phyloP scores from a whole-genome alignment of 2,797 vertebrate species.

The Geotrypetes seraphini region DNA sequence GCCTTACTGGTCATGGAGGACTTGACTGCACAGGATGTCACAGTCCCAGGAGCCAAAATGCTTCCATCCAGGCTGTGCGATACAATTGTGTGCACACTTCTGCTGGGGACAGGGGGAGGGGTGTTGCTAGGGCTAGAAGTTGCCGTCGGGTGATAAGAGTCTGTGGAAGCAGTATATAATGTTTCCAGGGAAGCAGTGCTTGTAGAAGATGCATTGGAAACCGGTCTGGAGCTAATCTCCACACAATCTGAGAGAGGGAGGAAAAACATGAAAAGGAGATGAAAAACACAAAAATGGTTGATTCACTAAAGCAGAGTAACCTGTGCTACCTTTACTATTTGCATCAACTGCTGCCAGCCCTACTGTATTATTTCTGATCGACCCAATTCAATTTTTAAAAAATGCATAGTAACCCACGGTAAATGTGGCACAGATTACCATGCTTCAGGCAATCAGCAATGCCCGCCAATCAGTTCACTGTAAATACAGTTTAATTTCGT shows the following conservation, averaged over 20 bases:
- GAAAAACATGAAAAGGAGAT: constrained; percentile 27
- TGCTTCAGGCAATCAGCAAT: too few relatives aligned
- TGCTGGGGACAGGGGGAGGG: constrained; percentile 82
- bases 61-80: constrained; percentile 32
- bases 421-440: too few relatives aligned
- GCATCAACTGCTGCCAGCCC: too few relatives aligned
- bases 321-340: too few relatives aligned
- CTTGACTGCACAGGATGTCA: constrained; percentile 33
- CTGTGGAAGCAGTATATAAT: constrained; percentile 70
- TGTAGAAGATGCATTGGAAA: constrained; percentile 64
- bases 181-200: constrained; percentile 80
- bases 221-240: constrained; percentile 37
- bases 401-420: too few relatives aligned
- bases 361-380: too few relatives aligned
- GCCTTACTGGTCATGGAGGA: constrained; percentile 32
- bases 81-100: constrained; percentile 54
- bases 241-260: constrained; percentile 27
- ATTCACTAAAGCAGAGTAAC: too few relatives aligned
- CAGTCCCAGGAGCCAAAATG: constrained; percentile 20
- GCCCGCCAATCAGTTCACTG: constrained; percentile 32
- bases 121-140: constrained; percentile 71
- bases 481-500: constrained; percentile 34
- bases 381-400: too few relatives aligned
- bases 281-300: background rate
- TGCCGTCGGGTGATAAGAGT: constrained; percentile 51